A percentile compares a stretch with the other conserved stretches of the same genome.
phyloP scores from a whole-genome alignment of 2,888 invertebrate species.

The Chrysina gloriosa region DNA sequence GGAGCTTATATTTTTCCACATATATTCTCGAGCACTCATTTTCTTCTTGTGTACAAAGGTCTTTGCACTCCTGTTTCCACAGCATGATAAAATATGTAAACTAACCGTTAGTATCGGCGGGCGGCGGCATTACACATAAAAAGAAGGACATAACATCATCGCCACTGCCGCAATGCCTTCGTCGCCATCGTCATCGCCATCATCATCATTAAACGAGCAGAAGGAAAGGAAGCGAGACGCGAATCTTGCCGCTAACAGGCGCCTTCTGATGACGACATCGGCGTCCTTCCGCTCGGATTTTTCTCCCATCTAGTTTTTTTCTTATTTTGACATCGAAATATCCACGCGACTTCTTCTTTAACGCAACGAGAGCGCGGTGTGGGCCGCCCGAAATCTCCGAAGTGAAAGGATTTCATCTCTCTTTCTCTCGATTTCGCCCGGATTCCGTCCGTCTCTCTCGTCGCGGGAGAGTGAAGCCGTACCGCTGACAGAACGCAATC shows the following conservation, averaged over 20 bases:
- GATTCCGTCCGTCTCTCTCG: conserved; percentile 30
- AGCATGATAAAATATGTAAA: conserved; percentile 36
- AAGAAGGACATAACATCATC: conserved; percentile 21
- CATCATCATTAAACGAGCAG: neutral
- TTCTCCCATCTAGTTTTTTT: conserved; percentile 19
- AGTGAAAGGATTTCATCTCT: conserved; percentile 60
- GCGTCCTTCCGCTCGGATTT: conserved; percentile 23
- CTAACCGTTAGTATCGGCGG: conserved; percentile 35
- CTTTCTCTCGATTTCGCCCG: conserved; percentile 49
- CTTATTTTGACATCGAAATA: conserved; percentile 9
- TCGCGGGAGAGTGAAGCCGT: conserved; percentile 19
- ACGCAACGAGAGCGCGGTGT: conserved; percentile 8
- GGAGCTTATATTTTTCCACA: neutral
- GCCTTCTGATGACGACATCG: conserved; percentile 26
- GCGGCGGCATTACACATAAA: conserved; percentile 22
- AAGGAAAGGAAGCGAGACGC: conserved; percentile 17
- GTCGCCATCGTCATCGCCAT: conserved; percentile 3
- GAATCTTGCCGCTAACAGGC: conserved; percentile 18
- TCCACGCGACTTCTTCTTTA: conserved; percentile 4
- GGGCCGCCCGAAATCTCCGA: conserved; percentile 49
- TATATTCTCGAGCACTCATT: conserved; percentile 1
- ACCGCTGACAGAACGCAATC: conserved; percentile 54
- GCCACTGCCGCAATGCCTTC: neutral
- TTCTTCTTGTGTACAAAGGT: conserved; percentile 22
- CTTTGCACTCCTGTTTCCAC: conserved; percentile 35